These are phyloP conservation scores for Atherix ibis DNA, from an alignment of 2,888 invertebrate genomes.

Conservation along the genomic window DNA sequence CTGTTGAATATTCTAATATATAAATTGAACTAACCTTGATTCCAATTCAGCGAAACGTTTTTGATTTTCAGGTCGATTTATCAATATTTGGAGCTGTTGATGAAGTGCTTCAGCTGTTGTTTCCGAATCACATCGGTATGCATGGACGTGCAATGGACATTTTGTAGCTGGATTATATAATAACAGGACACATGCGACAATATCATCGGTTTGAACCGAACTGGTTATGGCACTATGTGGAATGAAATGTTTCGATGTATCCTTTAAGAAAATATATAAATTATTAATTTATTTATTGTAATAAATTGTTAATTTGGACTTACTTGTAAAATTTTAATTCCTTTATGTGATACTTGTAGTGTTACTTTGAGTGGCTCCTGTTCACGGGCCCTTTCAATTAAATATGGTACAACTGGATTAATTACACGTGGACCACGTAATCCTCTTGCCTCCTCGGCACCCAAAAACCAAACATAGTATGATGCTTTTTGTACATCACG, in stretches of 20 bases:
- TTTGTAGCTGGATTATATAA: conserved; percentile 89
- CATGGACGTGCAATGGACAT: conserved; percentile 90
- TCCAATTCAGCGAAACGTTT: conserved; percentile 74
- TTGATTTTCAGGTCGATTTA: conserved; percentile 71
- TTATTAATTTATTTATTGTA: no score
- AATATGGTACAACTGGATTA: conserved; percentile 65
- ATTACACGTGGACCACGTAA: conserved; percentile 73
- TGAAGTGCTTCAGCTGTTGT: conserved; percentile 81
- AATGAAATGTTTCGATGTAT: conserved; percentile 79
- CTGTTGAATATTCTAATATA: no score
- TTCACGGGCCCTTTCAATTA: conserved; percentile 70
- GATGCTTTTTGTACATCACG: conserved; percentile 83
- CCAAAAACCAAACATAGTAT: conserved; percentile 87
- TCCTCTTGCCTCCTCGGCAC: conserved; percentile 87
- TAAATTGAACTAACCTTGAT: conserved; percentile 32
- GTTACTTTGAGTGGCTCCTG: conserved; percentile 84
- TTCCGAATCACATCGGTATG: conserved; percentile 84
- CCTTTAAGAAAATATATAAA: conserved; percentile 20
- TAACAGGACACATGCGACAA: conserved; percentile 83
- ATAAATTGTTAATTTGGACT: no score
- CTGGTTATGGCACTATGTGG: conserved; percentile 87
- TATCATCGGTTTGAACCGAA: conserved; percentile 78
- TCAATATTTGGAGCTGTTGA: conserved; percentile 66
- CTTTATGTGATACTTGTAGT: conserved; percentile 79
- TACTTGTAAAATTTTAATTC: conserved; percentile 83